A percentile compares a stretch with the other conserved stretches of the same genome.
These are phyloP conservation scores for Ceratothoa steindachneri DNA, from an alignment of 2,888 invertebrate genomes.

Conservation along the genomic window DNA sequence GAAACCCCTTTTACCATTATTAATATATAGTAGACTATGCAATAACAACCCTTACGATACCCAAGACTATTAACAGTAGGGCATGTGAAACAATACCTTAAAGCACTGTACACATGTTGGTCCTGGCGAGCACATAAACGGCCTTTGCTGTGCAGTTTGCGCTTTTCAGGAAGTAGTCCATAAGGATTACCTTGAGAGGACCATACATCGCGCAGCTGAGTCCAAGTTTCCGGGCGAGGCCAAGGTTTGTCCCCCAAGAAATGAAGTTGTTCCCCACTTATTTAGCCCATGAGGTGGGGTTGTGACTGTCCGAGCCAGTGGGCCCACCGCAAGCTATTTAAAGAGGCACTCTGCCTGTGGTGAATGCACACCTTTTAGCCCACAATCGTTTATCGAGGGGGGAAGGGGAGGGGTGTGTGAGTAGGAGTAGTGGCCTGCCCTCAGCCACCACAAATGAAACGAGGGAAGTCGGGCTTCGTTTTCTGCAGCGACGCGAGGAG, in stretches of 20 bases:
- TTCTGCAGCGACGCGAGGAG: not conserved
- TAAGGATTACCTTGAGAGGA: not conserved
- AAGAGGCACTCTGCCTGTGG: conserved; percentile 4
- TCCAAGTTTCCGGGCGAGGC: not conserved
- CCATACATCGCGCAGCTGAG: not conserved
- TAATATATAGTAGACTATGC: conserved; percentile 47
- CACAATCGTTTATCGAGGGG: not conserved
- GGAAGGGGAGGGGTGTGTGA: not conserved
- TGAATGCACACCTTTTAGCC: not conserved
- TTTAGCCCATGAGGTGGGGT: conserved; percentile 3
- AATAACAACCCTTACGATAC: conserved; percentile 48
- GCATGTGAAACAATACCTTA: conserved; percentile 47
- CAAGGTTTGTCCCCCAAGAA: not conserved
- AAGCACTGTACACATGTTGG: conserved; percentile 22
- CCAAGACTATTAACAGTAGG: conserved; percentile 48
- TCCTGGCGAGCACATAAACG: conserved; percentile 9
- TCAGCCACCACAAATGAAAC: not conserved
- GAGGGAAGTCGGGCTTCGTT: not conserved
- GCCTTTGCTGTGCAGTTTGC: not conserved
- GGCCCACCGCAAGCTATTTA: conserved; percentile 8
- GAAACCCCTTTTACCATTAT: conserved; percentile 47
- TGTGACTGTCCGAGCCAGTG: not conserved
- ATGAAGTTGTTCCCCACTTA: too few species aligned
- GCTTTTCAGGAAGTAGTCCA: not conserved
- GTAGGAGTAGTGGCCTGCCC: too few species aligned